phyloP scores from a whole-genome alignment of 2,888 invertebrate genomes.

The Gari tellinella region DNA sequence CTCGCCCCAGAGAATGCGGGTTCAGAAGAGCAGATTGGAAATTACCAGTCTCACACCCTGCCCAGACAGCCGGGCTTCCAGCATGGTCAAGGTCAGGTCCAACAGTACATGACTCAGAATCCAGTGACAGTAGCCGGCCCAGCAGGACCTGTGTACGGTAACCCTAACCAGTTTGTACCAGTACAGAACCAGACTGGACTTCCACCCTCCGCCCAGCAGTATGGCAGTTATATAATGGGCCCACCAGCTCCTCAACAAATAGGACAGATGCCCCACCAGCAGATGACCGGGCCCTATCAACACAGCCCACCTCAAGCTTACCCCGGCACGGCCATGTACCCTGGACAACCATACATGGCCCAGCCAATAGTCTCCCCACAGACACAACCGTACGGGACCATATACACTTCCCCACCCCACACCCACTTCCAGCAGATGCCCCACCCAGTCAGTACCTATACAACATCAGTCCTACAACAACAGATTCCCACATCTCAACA shows the following conservation, averaged over 20 bases:
- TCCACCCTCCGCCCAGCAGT: conserved; percentile 56
- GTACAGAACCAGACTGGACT: conserved; percentile 41
- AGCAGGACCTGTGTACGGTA: conserved; percentile 58
- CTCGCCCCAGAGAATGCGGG: conserved; percentile 22
- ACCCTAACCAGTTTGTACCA: conserved; percentile 59
- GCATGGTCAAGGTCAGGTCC: conserved; percentile 26
- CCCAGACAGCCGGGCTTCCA: conserved; percentile 31
- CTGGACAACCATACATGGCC: conserved; percentile 29
- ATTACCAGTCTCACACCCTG: conserved; percentile 49
- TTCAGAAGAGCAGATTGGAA: conserved; percentile 24
- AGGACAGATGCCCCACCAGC: conserved; percentile 28
- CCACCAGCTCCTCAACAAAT: conserved; percentile 37
- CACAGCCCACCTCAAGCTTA: conserved; percentile 58
- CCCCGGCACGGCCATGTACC: conserved; percentile 52
- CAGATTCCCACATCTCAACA: conserved; percentile 32
- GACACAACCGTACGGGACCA: conserved; percentile 41
- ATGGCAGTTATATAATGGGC: conserved; percentile 60
- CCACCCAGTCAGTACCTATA: conserved; percentile 44
- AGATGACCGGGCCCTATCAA: conserved; percentile 55
- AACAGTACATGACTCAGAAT: conserved; percentile 41
- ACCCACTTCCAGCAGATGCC: conserved; percentile 49
- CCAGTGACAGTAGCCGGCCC: conserved; percentile 50
- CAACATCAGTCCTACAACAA: conserved; percentile 50
- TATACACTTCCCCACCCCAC: conserved; percentile 48
- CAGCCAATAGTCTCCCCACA: conserved; percentile 46